Conservation (phyloP, 2,113 vertebrate species). For the Jaculus jaculus region DNA sequence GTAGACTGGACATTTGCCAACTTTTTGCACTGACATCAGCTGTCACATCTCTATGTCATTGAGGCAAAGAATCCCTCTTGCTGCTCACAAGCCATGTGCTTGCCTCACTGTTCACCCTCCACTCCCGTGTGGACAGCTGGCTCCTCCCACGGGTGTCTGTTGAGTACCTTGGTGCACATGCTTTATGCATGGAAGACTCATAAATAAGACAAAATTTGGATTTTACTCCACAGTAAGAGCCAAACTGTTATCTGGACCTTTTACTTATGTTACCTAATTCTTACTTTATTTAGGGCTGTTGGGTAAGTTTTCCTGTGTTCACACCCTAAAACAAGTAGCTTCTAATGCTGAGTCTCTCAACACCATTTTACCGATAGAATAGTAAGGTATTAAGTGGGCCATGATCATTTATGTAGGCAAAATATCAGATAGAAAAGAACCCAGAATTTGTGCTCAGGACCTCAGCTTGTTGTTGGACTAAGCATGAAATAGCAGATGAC, state of each 20-base stretch:
- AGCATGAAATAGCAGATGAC: neutral
- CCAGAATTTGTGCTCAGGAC: neutral
- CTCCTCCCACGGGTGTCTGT: neutral
- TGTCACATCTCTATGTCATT: neutral
- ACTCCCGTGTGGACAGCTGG: neutral
- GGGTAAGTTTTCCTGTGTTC: neutral
- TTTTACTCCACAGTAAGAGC: neutral
- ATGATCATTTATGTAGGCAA: neutral
- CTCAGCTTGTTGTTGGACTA: neutral
- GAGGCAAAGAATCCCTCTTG: neutral
- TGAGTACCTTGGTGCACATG: neutral
- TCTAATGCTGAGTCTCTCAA: neutral
- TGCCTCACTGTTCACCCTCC: neutral
- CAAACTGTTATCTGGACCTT: neutral
- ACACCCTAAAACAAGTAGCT: neutral
- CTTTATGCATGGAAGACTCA: neutral
- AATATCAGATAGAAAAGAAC: neutral
- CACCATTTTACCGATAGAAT: neutral
- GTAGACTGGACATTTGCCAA: too few species aligned
- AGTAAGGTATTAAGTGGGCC: neutral
- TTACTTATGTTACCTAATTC: neutral
- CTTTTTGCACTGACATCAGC: neutral
- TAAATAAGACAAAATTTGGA: neutral
- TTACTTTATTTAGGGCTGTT: neutral
- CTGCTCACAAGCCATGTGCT: neutral